Conservation (phyloP, 1,140 invertebrate species). For the Lasioglossum albipes region DNA sequence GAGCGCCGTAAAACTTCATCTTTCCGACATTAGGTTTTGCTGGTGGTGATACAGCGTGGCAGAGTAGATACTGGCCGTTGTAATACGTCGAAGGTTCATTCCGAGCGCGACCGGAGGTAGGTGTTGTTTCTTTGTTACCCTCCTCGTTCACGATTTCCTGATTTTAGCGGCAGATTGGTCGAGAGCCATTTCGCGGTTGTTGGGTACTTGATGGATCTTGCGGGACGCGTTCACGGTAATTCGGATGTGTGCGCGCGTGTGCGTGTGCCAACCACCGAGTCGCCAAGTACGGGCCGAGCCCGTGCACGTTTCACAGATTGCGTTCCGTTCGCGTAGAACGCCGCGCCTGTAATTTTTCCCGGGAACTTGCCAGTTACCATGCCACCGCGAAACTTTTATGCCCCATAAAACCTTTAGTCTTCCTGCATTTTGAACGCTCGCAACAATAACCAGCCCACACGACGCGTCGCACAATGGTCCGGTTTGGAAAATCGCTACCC, state of each 20-base stretch:
- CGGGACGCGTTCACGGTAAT: slow-evolving; percentile 44
- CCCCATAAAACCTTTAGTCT: slow-evolving; percentile 22
- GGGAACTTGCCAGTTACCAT: not conserved
- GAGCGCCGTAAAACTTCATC: slow-evolving; percentile 20
- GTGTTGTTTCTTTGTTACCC: slow-evolving; percentile 42
- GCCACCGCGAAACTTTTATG: slow-evolving; percentile 23
- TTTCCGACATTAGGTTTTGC: slow-evolving; percentile 1
- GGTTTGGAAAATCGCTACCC: no score
- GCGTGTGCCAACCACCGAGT: not conserved
- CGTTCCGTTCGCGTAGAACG: slow-evolving; percentile 1
- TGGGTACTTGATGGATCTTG: slow-evolving; percentile 62
- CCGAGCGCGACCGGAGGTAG: not conserved
- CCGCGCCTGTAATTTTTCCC: slow-evolving; percentile 28
- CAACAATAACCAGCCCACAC: not conserved
- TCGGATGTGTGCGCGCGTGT: slow-evolving; percentile 3
- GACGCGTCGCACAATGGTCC: no score
- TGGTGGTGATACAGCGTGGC: not conserved
- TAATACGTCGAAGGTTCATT: slow-evolving; percentile 1
- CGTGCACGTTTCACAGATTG: slow-evolving; percentile 11
- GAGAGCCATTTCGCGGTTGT: slow-evolving; percentile 61
- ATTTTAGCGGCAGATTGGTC: slow-evolving; percentile 60
- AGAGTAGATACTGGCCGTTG: not conserved
- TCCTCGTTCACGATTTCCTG: slow-evolving; percentile 46
- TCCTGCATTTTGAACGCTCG: slow-evolving; percentile 16
- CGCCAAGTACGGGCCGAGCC: not conserved